A percentile compares a stretch with the other conserved stretches of the same genome.
These are phyloP conservation scores for Campaea margaritaria DNA, from an alignment of 2,888 invertebrate genomes.

Conservation along the genomic window DNA sequence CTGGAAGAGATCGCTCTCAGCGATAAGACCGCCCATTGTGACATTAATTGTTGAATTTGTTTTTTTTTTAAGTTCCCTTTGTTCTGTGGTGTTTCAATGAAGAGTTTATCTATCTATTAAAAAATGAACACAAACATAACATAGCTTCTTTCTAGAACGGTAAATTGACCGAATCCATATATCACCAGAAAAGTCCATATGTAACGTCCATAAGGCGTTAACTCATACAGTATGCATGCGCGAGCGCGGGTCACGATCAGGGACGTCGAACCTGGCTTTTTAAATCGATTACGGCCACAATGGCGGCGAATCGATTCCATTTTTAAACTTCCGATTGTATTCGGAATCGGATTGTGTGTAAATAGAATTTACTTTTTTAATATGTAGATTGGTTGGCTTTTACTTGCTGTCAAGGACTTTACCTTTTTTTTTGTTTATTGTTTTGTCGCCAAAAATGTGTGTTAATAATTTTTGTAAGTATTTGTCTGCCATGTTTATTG, in stretches of 20 bases:
- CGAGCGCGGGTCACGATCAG: slow-evolving; percentile 80
- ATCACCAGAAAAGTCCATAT: slow-evolving; percentile 14
- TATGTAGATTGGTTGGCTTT: slow-evolving; percentile 38
- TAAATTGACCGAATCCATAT: too few species aligned
- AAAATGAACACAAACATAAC: too few species aligned
- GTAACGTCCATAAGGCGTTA: slow-evolving; percentile 47
- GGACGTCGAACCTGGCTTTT: slow-evolving; percentile 80
- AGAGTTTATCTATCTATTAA: too few species aligned
- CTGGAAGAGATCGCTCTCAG: too few species aligned
- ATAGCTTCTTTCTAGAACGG: too few species aligned
- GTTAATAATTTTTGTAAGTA: background rate
- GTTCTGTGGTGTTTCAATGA: too few species aligned
- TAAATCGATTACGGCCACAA: slow-evolving; percentile 72
- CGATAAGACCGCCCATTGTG: too few species aligned
- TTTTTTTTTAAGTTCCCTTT: too few species aligned
- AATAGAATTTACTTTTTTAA: slow-evolving; percentile 55
- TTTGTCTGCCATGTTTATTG: too few species aligned
- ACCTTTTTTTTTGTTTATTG: background rate
- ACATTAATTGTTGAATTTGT: too few species aligned
- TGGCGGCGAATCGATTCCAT: slow-evolving; percentile 62
- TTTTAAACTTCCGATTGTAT: slow-evolving; percentile 64
- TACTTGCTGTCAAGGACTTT: slow-evolving; percentile 37
- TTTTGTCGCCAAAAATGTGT: background rate
- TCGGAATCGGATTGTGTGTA: slow-evolving; percentile 69
- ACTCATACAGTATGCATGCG: slow-evolving; percentile 79